Evolutionary conservation across 2,888 invertebrate genomes (phyloP).

Genomic region (Amblyteles armatorius): DNA sequence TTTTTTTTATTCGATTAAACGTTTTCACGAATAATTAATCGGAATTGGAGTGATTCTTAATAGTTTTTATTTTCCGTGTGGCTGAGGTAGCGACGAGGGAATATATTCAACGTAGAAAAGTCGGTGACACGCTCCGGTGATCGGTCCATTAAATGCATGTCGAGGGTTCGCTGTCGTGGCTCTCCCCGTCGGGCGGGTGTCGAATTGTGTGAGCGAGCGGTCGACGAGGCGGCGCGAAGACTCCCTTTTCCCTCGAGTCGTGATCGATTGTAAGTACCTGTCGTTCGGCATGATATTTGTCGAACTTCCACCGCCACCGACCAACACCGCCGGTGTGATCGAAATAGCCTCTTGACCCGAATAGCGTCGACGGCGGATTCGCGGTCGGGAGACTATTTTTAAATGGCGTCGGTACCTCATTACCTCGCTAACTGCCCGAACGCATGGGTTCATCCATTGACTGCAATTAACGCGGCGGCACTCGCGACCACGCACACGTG

Average conservation of each 20-base stretch:
- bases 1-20: background rate
- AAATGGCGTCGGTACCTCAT: constrained; percentile 17
- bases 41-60: background rate
- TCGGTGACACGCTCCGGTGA: background rate
- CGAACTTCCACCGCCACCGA: constrained; percentile 27
- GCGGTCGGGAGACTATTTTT: constrained; percentile 2
- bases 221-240: background rate
- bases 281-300: constrained; percentile 50
- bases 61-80: background rate
- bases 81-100: background rate
- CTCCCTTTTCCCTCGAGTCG: constrained; percentile 6
- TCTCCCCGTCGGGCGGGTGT: background rate
- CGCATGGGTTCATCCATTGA: constrained; percentile 7
- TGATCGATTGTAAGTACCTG: constrained; percentile 54
- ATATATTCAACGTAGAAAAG: background rate
- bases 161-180: constrained; percentile 1
- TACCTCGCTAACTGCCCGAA: too few relatives aligned
- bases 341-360: constrained; percentile 51
- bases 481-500: background rate
- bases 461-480: background rate
- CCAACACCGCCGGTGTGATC: constrained; percentile 20
- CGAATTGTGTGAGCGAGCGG: background rate
- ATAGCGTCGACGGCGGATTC: constrained; percentile 19
- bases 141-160: constrained; percentile 10
- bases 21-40: background rate